Percentiles rank a stretch among this genome's conserved stretches.
Conservation (phyloP, 2,113 vertebrate genomes). For the Apeltes quadracus region DNA sequence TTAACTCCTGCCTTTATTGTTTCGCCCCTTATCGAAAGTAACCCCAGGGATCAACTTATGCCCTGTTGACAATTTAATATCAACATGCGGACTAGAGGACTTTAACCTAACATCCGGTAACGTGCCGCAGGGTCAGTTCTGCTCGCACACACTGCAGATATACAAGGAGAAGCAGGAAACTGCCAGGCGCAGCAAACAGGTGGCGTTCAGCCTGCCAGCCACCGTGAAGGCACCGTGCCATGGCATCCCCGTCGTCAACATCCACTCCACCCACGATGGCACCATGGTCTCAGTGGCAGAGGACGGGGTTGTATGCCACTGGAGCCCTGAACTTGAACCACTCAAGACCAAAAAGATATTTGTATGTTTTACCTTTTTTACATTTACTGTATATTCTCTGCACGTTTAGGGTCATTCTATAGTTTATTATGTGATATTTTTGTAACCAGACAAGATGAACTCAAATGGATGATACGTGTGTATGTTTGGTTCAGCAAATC, state of each 20-base stretch:
- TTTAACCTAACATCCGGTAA: background rate
- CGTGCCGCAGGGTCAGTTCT: conserved; percentile 80
- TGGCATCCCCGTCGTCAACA: conserved; percentile 69
- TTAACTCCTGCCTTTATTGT: background rate
- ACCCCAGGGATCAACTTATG: background rate
- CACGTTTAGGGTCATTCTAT: background rate
- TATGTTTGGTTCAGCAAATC: background rate
- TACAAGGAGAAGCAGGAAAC: conserved; percentile 76
- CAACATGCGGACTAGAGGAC: background rate
- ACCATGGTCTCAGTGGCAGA: conserved; percentile 80
- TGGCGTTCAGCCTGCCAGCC: conserved; percentile 80
- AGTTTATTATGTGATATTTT: background rate
- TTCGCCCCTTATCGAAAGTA: no score
- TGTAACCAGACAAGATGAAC: background rate
- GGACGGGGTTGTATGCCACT: conserved; percentile 82
- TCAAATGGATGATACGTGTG: background rate
- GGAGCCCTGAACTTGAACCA: conserved; percentile 82
- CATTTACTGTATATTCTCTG: background rate
- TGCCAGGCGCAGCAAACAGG: conserved; percentile 62
- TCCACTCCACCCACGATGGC: conserved; percentile 72
- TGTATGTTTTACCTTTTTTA: conserved; percentile 74
- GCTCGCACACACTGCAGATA: conserved; percentile 80
- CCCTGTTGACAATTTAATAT: background rate
- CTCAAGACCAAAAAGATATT: conserved; percentile 83
- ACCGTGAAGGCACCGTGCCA: conserved; percentile 49